Evolutionary conservation across 2,888 invertebrate species (phyloP), one percentile per base, ranked within the genome.

Genomic region (Meiosimyza decipiens): DNA sequence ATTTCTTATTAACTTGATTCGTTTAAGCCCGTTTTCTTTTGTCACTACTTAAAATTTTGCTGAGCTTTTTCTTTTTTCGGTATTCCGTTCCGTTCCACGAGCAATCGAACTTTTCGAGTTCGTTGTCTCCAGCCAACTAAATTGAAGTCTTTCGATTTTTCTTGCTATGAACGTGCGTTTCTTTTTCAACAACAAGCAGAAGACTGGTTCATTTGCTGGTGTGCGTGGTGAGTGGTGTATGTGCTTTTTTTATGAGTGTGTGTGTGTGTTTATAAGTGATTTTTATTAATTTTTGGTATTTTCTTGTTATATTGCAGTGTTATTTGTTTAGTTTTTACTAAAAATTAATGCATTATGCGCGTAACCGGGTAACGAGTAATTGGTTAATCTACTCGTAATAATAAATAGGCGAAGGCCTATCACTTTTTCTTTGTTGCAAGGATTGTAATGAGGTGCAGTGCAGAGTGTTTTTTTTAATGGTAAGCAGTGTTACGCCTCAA

Each of bases 41-140:
- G 50, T 22, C 12, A 18, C 33, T 54, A 9, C 40, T 40, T 40
- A 7, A 3, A 28, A 28, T 28, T 18, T 28, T 16, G 12, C 5
- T 54, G 55, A 28, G 33, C 63, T 28, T 33, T 40, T 63, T 62
- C 13, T 62, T 9, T 33, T 33, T 69, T 62, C 28, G 62, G 54
- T 40, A 40, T 28, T 15, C 69, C 62, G 60, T 54, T 40, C 33
- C 66, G 66, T 69, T 22, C 28, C 81, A 81, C 77, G 76, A 73
- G 74, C 78, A 80, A 79, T 64, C 52, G 74, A 82, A 81, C 84
- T 84, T 80, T 79, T 81, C 85, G 84, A 82, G 86, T 86, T 85
- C 86, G 86, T 85, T 85, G 86, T 85, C 86, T 86, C 83, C 80
- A 81, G 82, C 83, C 80, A 85, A 86, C 86, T 86, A 80, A 85